Evolutionary conservation across 2,797 vertebrate genomes (phyloP), one percentile per base, ranked within the genome.

Genomic region (Steatocranus sp.): DNA sequence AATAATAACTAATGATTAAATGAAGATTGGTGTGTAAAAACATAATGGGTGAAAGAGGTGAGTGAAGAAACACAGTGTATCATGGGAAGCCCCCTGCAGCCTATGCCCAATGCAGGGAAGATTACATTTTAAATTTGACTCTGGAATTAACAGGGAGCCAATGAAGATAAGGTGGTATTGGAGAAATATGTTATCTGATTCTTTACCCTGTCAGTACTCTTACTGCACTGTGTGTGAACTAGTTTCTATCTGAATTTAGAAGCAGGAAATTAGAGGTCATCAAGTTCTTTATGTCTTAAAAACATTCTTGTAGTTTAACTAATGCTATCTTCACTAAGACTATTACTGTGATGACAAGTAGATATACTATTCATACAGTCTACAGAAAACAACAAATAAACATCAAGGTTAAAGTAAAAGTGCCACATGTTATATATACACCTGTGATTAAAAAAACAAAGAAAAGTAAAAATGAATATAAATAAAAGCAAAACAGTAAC

Each of bases 401-500:
- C 54, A 58, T 18, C 0, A 58, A 58, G 54, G 27, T 58, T 32
- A 0, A 58, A 58, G 14, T 54, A 17, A 54, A 9, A 30, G 54
- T 58, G 54, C 27, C 3, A 0, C 15, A 4, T 58, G 9, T 58
- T 58, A 18, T 58, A 32, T 58, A 32, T 34, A 58, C 56, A 58
- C 30, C 56, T 0, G 30, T 58, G 17, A 58, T n/a, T 58, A 18
- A 58, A 58, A 58, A 58, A n/a, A n/a, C 30, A 58, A 34, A 34
- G 17, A 34, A 58, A 7, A 18, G 17, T 32, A 58, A 58, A 32
- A 58, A 32, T 58, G 3, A 54, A 25, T 53, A 8, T 25, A 53
- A 17, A 4, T 34, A 34, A 58, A 58, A 18, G 30, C 27, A 58
- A 58, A 34, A 58, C 15, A 32, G 51, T 54, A 5, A 15, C 23